These are phyloP conservation scores for Notoglanidium macrostoma DNA, from an alignment of 2,797 vertebrate species.

Conservation along the genomic window DNA sequence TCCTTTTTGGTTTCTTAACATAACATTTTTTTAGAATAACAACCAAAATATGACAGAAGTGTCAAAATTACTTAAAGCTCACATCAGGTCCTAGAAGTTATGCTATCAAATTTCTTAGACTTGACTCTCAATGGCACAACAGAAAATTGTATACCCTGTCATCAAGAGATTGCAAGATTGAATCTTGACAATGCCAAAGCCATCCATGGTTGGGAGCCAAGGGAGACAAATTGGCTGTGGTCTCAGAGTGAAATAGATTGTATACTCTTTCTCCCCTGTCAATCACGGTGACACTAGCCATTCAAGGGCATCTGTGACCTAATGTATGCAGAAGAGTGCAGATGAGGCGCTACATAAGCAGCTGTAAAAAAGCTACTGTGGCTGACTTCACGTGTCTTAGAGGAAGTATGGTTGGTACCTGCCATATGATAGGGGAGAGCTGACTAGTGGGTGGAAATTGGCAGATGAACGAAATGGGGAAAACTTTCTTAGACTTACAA, in stretches of 20 bases:
- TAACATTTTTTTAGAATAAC: neutral
- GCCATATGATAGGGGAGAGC: neutral
- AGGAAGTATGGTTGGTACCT: neutral
- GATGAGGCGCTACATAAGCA: neutral
- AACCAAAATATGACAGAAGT: neutral
- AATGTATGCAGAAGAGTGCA: slow-evolving; percentile 3
- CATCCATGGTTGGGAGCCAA: neutral
- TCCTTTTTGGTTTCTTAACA: neutral
- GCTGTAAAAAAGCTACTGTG: neutral
- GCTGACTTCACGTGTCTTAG: neutral
- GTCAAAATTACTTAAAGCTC: neutral
- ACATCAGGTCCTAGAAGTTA: neutral
- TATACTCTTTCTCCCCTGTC: neutral
- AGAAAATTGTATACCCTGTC: neutral
- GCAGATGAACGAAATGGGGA: neutral
- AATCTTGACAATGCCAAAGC: neutral
- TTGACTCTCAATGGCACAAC: neutral
- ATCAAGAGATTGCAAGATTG: neutral
- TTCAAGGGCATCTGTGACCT: neutral
- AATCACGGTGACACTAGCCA: neutral
- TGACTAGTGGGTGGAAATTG: neutral
- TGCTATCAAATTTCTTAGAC: neutral
- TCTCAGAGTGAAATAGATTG: neutral
- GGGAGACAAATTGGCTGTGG: neutral
- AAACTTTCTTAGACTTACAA: neutral